These are phyloP conservation scores for Hesperia comma DNA, from an alignment of 2,888 invertebrate genomes.

Conservation along the genomic window DNA sequence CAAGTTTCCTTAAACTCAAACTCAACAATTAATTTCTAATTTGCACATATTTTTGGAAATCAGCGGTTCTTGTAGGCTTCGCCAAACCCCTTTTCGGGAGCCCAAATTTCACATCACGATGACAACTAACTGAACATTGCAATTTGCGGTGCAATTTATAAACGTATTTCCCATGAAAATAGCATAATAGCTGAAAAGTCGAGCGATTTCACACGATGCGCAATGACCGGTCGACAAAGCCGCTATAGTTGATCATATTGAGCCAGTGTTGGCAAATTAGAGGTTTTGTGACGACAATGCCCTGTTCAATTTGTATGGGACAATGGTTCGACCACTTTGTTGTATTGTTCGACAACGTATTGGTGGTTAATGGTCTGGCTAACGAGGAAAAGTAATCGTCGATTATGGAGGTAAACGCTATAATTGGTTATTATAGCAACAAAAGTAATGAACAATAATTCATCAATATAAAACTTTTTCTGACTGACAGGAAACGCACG, in stretches of 20 bases:
- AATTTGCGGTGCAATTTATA: background rate
- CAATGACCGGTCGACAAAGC: slow-evolving; percentile 29
- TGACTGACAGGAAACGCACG: too few relatives aligned
- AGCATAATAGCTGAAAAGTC: slow-evolving; percentile 27
- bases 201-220: slow-evolving; percentile 38
- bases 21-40: too few relatives aligned
- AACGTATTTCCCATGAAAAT: slow-evolving; percentile 23
- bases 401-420: background rate
- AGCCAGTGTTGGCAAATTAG: slow-evolving; percentile 39
- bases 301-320: slow-evolving; percentile 2
- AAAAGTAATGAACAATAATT: too few relatives aligned
- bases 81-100: too few relatives aligned
- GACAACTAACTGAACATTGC: too few relatives aligned
- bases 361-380: slow-evolving; percentile 32
- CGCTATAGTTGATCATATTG: slow-evolving; percentile 15
- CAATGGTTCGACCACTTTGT: slow-evolving; percentile 21
- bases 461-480: too few relatives aligned
- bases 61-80: too few relatives aligned
- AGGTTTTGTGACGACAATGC: slow-evolving; percentile 34
- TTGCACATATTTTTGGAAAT: too few relatives aligned
- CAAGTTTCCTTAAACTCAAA: too few relatives aligned
- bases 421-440: too few relatives aligned
- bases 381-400: slow-evolving; percentile 28
- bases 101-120: too few relatives aligned
- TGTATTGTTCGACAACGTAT: background rate